Base-by-base conservation (phyloP, 2,888 invertebrate species). In the Xylota sylvarum region DNA sequence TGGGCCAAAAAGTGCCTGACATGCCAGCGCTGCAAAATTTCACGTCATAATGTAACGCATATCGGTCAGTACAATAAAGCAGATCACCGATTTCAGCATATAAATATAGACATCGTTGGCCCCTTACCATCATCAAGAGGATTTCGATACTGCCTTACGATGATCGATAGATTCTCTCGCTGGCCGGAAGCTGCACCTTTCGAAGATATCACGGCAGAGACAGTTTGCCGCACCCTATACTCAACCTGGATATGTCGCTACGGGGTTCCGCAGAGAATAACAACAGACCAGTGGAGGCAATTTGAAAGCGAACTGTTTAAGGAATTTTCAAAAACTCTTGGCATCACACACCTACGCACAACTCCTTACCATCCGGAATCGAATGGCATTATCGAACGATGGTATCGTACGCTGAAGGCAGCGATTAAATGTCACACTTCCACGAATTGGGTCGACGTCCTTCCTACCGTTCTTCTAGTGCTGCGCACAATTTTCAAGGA, bases 381-480 rank as follows among this genome's bases (percentile, higher is more conserved):
- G 0, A 92, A 93, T 62, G 92, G 92, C 0, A 88, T 91, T 72
- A 89, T 93, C 2, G 91, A 93, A 78, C 81, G 92, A 5, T 89
- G n/a, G n/a, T n/a, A n/a, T n/a, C n/a, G n/a, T n/a, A n/a, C n/a
- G n/a, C n/a, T n/a, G n/a, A n/a, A n/a, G n/a, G n/a, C n/a, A n/a
- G n/a, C n/a, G n/a, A n/a, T n/a, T n/a, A 90, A 65, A 88, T 23
- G 23, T 43, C 88, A 89, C 27, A 65, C 82, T 1, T 70, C 65
- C 0, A 65, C 82, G 7, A 60, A 85, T 23, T 92, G 91, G 91
- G 55, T 84, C 2, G 87, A 88, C 7, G 69, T 74, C 4, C 88
- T 92, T 5, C 91, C 91, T 0, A 84, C 88, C 6, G 89, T 92
- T 2, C 79, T 92, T 0, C 82, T 93, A 4, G 91, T 90, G 1